Evolutionary conservation across 2,113 vertebrate species (phyloP), one percentile per base, ranked within the genome.

Genomic region (Pelobates fuscus): DNA sequence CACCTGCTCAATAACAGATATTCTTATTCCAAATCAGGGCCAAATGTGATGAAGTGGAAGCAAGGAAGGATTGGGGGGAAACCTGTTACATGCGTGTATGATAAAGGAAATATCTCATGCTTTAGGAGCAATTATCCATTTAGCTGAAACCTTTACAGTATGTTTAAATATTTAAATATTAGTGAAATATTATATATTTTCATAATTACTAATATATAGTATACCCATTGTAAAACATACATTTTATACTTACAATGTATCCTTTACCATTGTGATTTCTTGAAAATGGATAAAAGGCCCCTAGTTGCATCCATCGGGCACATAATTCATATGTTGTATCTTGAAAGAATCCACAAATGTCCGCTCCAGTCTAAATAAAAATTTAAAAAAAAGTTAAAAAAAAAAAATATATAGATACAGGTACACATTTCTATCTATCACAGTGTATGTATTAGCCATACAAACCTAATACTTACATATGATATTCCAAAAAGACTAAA

Each of bases 401-500:
- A 58, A 4, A 30, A 65, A n/a, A 80, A 55, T 4, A 55, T 5
- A 55, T 37, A 10, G 10, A n/a, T 52, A 55, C 20, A 54, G 12
- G 20, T 5, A 37, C 15, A 32, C 29, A 14, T 6, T 62, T 14
- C 12, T 60, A 60, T 62, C n/a, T 20, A 6, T 14, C 12, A 26
- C 25, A 3, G 58, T 26, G 2, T 32, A 32, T 3, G 14, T 68
- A 24, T 25, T 49, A 18, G 1, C 11, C 10, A 52, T n/a, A 27
- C 2, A 78, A 62, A 3, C 76, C 1, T 26, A 1, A 3, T 57
- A 83, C 95, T 98, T 91, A 97, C 95, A 3, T 95, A 98, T 83
- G 95, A 78, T 74, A 98, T 91, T 78, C 95, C 95, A 68, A 98
- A 98, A 80, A 98, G 90, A 80, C 95, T 98, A 85, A 98, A 98